These are phyloP conservation scores for Mionectes olivaceus DNA, from an alignment of 2,797 vertebrate genomes.

Conservation along the genomic window DNA sequence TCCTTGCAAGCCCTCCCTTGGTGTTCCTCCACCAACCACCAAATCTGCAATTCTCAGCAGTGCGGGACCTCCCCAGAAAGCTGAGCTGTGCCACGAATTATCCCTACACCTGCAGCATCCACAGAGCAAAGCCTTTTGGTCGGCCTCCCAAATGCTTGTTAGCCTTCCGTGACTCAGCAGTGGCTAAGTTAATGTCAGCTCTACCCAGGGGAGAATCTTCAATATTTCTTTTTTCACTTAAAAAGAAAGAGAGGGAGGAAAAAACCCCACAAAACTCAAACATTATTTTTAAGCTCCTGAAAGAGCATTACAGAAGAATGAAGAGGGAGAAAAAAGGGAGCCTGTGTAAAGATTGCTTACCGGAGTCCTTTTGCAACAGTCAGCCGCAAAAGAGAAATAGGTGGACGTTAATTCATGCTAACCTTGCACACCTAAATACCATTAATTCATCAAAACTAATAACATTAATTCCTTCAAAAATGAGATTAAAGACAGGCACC, in stretches of 20 bases:
- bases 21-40: not conserved
- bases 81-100: not conserved
- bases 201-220: slow-evolving; percentile 33
- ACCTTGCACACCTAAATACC: slow-evolving; percentile 76
- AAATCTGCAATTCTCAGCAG: not conserved
- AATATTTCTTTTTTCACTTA: slow-evolving; percentile 52
- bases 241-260: not conserved
- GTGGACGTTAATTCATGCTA: slow-evolving; percentile 75
- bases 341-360: slow-evolving; percentile 56
- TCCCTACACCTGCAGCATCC: not conserved
- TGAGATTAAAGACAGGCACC: slow-evolving; percentile 77
- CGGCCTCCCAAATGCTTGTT: slow-evolving; percentile 13
- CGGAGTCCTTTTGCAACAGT: slow-evolving; percentile 31
- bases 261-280: not conserved
- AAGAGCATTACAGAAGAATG: slow-evolving; percentile 51
- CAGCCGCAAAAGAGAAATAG: slow-evolving; percentile 64
- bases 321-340: not conserved
- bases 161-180: slow-evolving; percentile 55
- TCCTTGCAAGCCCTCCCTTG: not conserved
- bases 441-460: slow-evolving; percentile 82
- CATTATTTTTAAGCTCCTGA: slow-evolving; percentile 52
- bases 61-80: not conserved
- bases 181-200: slow-evolving; percentile 61
- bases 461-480: slow-evolving; percentile 81
- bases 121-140: not conserved